Evolutionary conservation across 1,140 invertebrate species (phyloP), one percentile per base, ranked within the genome.

Genomic region (Zaprionus africanus): DNA sequence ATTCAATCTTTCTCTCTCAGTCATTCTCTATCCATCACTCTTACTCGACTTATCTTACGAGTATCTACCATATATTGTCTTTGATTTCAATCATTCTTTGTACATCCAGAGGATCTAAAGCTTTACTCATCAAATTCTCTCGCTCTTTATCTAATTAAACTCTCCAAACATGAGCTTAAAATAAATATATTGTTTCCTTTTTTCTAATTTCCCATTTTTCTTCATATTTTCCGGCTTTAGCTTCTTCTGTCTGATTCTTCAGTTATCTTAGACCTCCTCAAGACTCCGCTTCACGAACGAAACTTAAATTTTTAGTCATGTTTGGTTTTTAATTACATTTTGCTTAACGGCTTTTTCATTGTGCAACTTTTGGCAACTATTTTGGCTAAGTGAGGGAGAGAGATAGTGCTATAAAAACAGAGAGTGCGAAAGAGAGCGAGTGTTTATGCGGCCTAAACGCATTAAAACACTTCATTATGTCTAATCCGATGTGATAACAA

Each of bases 391-490:
- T 26, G 7, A 43, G 34, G 49, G 2, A n/a, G 15, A 41, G 4
- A n/a, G 38, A 15, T n/a, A 41, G 13, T n/a, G 5, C 5, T 4
- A 6, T 41, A 15, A 15, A n/a, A 15, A 13, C 0, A 41, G 15
- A 41, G 7, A 17, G 31, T 9, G 7, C 11, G 41, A 17, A n/a
- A 17, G n/a, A 46, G 6, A 46, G 41, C 3, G 41, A 46, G 74
- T 78, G 77, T 88, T 74, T 88, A 78, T 72, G 76, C 43, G 36
- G 71, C 65, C 85, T 90, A 90, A 90, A 90, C 85, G 85, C 82
- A 90, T 90, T 90, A 90, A 90, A 90, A 90, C 85, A 90, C 85
- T 90, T 90, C 85, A 90, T 90, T 90, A 85, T 82, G 73, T 59
- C 69, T 90, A 90, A 90, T 90, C 85, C 85, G 77, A 71, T 88